Conservation (phyloP, 2,888 invertebrate species). For the Epinotia bilunana region DNA sequence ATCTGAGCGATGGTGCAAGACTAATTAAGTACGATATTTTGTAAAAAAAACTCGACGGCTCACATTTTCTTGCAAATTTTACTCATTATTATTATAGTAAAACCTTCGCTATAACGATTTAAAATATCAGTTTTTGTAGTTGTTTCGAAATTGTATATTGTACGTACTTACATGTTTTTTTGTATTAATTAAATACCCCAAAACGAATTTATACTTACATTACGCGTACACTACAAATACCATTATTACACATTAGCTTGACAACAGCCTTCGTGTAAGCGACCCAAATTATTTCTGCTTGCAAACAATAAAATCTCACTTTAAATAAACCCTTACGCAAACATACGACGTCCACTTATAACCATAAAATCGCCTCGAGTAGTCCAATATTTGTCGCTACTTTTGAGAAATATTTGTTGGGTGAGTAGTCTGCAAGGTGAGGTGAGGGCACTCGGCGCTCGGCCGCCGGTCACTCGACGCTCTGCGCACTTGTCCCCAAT, state of each 20-base stretch:
- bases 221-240: too few species aligned
- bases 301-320: not conserved
- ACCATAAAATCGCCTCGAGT: constrained; percentile 25
- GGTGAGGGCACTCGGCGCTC: constrained; percentile 63
- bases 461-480: constrained; percentile 58
- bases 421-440: constrained; percentile 59
- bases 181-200: not conserved
- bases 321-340: constrained; percentile 3
- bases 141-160: not conserved
- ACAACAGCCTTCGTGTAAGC: too few species aligned
- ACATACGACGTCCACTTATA: not conserved
- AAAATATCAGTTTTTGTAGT: too few species aligned
- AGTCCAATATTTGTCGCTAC: constrained; percentile 50
- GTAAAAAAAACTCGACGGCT: not conserved
- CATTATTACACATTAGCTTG: not conserved
- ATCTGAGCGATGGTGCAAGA: not conserved
- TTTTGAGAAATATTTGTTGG: constrained; percentile 59
- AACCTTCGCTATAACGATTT: too few species aligned
- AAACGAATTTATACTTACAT: too few species aligned
- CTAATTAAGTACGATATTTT: constrained; percentile 18
- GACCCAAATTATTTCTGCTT: not conserved
- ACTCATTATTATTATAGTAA: too few species aligned
- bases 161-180: not conserved
- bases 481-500: constrained; percentile 73
- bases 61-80: constrained; percentile 6